Percentiles rank a stretch among this genome's conserved stretches.
These are phyloP conservation scores for Hecatera dysodea DNA, from an alignment of 2,888 invertebrate genomes.

Conservation along the genomic window DNA sequence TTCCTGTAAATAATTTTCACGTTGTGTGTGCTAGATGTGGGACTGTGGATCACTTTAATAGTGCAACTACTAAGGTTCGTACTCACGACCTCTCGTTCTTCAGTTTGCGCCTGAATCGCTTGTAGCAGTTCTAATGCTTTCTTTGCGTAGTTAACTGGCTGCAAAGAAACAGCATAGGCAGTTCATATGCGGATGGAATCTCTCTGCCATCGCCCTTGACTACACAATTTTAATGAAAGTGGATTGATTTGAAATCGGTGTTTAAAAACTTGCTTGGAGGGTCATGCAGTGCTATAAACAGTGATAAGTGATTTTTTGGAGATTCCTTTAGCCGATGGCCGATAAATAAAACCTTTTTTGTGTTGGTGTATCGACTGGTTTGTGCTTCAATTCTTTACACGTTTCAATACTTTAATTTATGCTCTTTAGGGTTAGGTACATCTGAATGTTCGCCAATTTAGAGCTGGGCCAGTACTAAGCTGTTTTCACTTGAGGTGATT, in stretches of 20 bases:
- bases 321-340: not conserved
- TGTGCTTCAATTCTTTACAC: too few relatives aligned
- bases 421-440: too few relatives aligned
- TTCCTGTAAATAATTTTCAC: not conserved
- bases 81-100: slow-evolving; percentile 12
- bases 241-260: not conserved
- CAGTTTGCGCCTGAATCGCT: not conserved
- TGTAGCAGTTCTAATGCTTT: slow-evolving; percentile 10
- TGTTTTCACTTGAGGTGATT: too few relatives aligned
- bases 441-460: too few relatives aligned
- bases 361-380: not conserved
- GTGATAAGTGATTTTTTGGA: slow-evolving; percentile 5
- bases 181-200: not conserved
- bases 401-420: too few relatives aligned
- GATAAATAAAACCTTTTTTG: not conserved
- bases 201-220: not conserved
- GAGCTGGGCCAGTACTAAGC: too few relatives aligned
- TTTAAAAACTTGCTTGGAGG: not conserved
- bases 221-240: not conserved
- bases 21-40: not conserved
- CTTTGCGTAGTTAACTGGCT: not conserved
- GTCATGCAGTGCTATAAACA: slow-evolving; percentile 36
- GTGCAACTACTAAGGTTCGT: slow-evolving; percentile 1
- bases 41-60: not conserved
- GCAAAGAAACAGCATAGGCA: slow-evolving; percentile 9